Conservation (phyloP, 1,140 invertebrate genomes). For the Drosophila orena region DNA sequence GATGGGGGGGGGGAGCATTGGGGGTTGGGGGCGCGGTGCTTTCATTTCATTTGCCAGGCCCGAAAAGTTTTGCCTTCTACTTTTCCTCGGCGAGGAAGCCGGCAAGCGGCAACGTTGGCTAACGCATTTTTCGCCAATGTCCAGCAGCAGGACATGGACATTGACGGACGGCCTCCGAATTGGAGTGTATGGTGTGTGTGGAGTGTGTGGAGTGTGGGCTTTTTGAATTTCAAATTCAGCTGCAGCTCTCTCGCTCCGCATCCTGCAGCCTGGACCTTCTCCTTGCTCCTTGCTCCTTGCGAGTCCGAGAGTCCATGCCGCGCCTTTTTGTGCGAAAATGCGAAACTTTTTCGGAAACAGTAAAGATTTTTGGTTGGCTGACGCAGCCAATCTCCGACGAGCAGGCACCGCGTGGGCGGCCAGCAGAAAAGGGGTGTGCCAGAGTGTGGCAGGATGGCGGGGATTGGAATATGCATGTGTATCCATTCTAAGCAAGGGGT, state of each 20-base stretch:
- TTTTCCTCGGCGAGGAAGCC: slow-evolving; percentile 39
- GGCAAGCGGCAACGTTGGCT: slow-evolving; percentile 54
- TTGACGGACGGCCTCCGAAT: slow-evolving; percentile 42
- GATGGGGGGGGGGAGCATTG: background rate
- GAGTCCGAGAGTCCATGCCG: slow-evolving; percentile 45
- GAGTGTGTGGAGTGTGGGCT: slow-evolving; percentile 47
- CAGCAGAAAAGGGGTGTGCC: background rate
- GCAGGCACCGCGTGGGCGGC: slow-evolving; percentile 54
- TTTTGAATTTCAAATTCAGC: slow-evolving; percentile 83
- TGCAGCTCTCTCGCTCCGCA: slow-evolving; percentile 43
- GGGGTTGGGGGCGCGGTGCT: slow-evolving; percentile 58
- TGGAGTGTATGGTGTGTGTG: background rate
- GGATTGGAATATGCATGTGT: slow-evolving; percentile 43
- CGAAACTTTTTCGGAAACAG: slow-evolving; percentile 82
- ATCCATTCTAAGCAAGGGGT: slow-evolving; percentile 44
- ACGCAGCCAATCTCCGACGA: slow-evolving; percentile 80
- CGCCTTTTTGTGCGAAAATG: slow-evolving; percentile 83
- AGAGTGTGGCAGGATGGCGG: slow-evolving; percentile 5
- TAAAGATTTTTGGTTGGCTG: slow-evolving; percentile 83
- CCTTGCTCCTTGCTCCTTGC: slow-evolving; percentile 16
- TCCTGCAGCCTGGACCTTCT: slow-evolving; percentile 14
- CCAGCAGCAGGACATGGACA: slow-evolving; percentile 78
- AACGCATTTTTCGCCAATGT: slow-evolving; percentile 82
- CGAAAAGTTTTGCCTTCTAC: slow-evolving; percentile 77
- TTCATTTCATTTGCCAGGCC: slow-evolving; percentile 79